Evolutionary conservation across 1,140 invertebrate species (phyloP).

Genomic region (Lethocerus indicus): DNA sequence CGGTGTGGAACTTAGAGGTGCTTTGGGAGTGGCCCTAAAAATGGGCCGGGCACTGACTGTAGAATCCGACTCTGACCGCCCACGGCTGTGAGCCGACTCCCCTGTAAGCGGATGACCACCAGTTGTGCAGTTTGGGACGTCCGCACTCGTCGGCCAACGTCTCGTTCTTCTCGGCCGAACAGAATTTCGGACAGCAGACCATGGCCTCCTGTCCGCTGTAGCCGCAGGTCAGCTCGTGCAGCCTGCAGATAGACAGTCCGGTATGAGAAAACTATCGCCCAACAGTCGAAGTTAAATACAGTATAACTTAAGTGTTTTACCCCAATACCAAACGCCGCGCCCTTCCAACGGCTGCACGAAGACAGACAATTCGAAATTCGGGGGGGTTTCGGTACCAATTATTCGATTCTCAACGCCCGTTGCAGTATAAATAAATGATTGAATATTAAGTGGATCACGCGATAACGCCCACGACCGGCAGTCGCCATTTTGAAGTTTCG

Average conservation of each 20-base stretch:
- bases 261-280: no score
- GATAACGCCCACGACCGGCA: no score
- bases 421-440: no score
- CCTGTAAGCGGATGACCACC: slow-evolving; percentile 37
- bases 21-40: neutral
- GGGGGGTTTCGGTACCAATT: no score
- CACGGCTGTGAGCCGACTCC: slow-evolving; percentile 48
- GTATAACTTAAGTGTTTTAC: no score
- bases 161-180: neutral
- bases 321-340: no score
- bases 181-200: slow-evolving; percentile 24
- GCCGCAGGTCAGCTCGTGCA: slow-evolving; percentile 25
- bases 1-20: neutral
- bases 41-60: slow-evolving; percentile 27
- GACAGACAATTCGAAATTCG: no score
- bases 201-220: slow-evolving; percentile 23
- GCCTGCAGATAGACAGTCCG: slow-evolving; percentile 20
- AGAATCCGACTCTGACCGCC: slow-evolving; percentile 44
- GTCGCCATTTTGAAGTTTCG: no score
- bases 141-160: slow-evolving; percentile 27
- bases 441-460: no score
- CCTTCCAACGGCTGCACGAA: no score
- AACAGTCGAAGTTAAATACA: no score
- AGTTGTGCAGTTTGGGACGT: slow-evolving; percentile 22
- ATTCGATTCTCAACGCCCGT: no score